Evolutionary conservation across 1,140 invertebrate genomes (phyloP), one percentile per base, ranked within the genome.

Genomic region (Drosophila virilis): DNA sequence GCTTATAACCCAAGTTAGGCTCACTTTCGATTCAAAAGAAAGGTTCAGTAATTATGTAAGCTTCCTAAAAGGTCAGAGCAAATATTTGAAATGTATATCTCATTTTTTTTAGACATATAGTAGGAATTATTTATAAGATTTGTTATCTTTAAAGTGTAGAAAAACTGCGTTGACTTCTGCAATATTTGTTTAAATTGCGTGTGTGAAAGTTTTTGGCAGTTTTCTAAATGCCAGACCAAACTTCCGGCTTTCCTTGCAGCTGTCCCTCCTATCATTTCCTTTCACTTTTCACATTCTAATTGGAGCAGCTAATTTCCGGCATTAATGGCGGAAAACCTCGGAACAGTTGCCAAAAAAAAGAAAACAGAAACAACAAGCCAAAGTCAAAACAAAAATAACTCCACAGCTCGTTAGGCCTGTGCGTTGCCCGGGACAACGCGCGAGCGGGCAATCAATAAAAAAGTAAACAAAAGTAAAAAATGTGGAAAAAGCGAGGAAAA

Each of bases 381-480:
- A 62, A 73, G 60, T 74, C 62, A 73, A 77, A 73, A 76, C 64
- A 76, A 51, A 83, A 78, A 83, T 83, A 83, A 51, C 58, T 69
- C 61, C 45, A 15, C 42, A 62, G 45, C 35, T 15, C 15, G 59
- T 28, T 33, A 9, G 43, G 8, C 35, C 8, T 32, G 15, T 15
- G 51, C 38, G 71, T 82, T 86, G 75, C 40, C 73, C 55, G 9
- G 42, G 82, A 60, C 77, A 83, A 88, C 83, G 42, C 12, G 17
- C 38, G 59, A n/a, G 33, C 15, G 37, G 42, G 5, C 66, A 89
- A 89, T 88, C 83, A 62, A 88, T 88, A 76, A 61, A 83, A 88
- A 80, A 82, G 60, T 88, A 77, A 88, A 88, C 84, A 75, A 75
- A 74, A 80, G 9, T 65, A 46, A 57, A 50, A 51, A 40, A 50